Base-by-base conservation (phyloP, 2,888 invertebrate species). In the Agrochola lychnidis region DNA sequence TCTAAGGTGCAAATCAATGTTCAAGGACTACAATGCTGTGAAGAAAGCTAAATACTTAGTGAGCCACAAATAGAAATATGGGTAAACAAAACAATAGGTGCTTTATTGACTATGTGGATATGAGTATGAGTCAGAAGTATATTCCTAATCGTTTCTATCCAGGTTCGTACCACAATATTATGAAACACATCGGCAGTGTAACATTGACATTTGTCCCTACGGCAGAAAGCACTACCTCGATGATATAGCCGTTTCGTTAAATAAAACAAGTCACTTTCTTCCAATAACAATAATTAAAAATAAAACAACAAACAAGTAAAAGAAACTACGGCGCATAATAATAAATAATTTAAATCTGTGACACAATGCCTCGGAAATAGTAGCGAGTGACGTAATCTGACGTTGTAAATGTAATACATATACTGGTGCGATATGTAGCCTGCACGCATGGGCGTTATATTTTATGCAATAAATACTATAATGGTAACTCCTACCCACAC, bases 351-450 rank as follows among this genome's bases (percentile, higher is more conserved):
- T 61, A 82, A 82, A 76, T 76, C 51, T 62, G 78, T 78, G 86
- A 83, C 78, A 86, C 78, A 74, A 86, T 86, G 61, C 64, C 68
- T 78, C 83, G 71, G 78, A 86, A 83, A 83, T 82, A 78, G 78
- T 30, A n/a, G 30, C 57, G 16, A 70, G 56, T 86, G 86, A 83
- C 86, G 83, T 62, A 73, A 83, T 73, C 64, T 56, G 51, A 69
- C 51, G 73, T 62, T 62, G 61, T 74, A 56, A 70, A 70, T 22
- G 45, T 45, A n/a, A 51, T 59, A 36, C 36, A 36, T 36, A 45
- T 73, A 72, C 40, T 74, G 30, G 57, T 42, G 64, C 68, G 70
- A 81, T 81, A 82, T 70, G 62, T 48, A 74, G 45, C 62, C 40
- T 48, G 70, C 75, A 69, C 68, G 63, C 81, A 85, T 84, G 73